Base-by-base conservation (phyloP, 2,113 vertebrate genomes). In the Thinocorus orbignyianus region DNA sequence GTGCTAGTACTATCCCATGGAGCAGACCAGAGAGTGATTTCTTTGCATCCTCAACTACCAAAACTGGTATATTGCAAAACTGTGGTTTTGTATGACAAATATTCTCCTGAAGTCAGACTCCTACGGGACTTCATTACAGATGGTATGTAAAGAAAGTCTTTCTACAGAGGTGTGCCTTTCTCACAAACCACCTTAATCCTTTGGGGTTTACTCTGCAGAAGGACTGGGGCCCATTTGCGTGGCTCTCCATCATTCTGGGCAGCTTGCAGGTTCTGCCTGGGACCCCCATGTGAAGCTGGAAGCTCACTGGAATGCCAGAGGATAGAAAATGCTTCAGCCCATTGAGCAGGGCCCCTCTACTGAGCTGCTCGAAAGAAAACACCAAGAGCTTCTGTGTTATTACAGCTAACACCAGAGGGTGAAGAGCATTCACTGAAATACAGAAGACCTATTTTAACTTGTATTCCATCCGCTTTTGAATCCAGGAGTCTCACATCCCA, bases 401-500 rank as follows among this genome's bases (percentile, higher is more conserved):
- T 51, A 84, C 33, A 94, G 81, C 30, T 61, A 94, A 72, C 61
- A 79, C 20, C 87, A 90, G 78, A 93, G 78, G 70, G 85, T 94
- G 61, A 58, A 93, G 85, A 37, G 23, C 35, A 65, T 71, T 79
- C 70, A 76, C 37, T 69, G 58, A 93, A 87, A 81, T 3, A 62
- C 7, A 22, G 31, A 88, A 69, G 23, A 55, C 6, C 33, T 80
- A 22, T n/a, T 85, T 93, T 69, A 93, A 65, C 41, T 39, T 44
- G 24, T 31, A 28, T 5, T 74, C 37, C 49, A 2, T 39, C 66
- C 76, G 39, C 10, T 52, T 84, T 72, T 61, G 31, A 93, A 86
- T 65, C 8, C 37, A 81, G 33, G 17, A 87, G 23, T 81, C 17
- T 13, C 1, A 2, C 18, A 82, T 80, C 37, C 37, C 52, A 79